Conservation (phyloP, 2,113 vertebrate species). For the Corynorhinus townsendii region DNA sequence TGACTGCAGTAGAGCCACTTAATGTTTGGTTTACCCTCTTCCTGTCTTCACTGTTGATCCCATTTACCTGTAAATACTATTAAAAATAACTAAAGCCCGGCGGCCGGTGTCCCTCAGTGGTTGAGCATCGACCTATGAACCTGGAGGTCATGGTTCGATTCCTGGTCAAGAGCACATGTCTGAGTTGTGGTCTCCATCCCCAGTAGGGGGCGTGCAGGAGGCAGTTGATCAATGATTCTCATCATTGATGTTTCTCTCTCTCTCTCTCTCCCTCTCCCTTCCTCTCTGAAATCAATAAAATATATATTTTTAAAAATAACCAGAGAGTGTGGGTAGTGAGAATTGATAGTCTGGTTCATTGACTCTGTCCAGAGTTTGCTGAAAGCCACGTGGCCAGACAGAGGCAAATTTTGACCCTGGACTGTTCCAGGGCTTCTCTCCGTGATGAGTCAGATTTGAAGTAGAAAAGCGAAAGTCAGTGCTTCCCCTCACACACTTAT, state of each 20-base stretch:
- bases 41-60: background rate
- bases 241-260: no score
- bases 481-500: slow-evolving; percentile 23
- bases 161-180: no score
- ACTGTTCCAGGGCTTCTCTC: background rate
- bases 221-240: no score
- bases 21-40: background rate
- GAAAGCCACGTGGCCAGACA: background rate
- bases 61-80: background rate
- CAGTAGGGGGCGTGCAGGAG: no score
- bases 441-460: background rate
- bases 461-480: slow-evolving; percentile 8
- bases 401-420: background rate
- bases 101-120: no score
- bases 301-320: background rate
- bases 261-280: no score
- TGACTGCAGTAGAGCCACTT: background rate
- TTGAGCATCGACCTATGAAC: no score
- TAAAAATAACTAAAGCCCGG: no score
- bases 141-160: no score
- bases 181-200: no score
- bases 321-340: background rate
- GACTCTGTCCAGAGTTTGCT: background rate
- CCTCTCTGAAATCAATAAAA: no score
- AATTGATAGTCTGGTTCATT: background rate